Conservation (phyloP, 2,113 vertebrate species). For the Hypocryptadius cinnamomeus region DNA sequence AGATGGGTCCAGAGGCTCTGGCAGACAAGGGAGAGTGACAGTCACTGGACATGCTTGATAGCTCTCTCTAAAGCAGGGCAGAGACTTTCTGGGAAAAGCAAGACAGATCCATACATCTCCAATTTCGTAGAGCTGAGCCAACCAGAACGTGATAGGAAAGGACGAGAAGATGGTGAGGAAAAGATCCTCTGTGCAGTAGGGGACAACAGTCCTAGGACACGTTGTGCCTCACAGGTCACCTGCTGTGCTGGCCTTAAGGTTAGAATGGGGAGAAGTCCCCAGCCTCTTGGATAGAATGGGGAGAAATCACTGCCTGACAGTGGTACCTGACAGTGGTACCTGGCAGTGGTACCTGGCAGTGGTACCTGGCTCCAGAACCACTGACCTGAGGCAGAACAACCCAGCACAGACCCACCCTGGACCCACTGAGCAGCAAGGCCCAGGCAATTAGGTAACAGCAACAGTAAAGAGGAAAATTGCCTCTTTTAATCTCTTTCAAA, state of each 20-base stretch:
- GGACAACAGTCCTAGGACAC: neutral
- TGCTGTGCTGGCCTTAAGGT: neutral
- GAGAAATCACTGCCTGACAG: neutral
- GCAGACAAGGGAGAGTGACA: constrained; percentile 26
- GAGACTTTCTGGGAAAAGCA: neutral
- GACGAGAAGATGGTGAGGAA: neutral
- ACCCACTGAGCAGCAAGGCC: neutral
- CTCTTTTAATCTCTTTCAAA: neutral
- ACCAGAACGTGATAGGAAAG: neutral
- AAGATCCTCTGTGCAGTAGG: neutral
- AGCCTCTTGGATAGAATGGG: neutral
- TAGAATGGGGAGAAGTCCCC: neutral
- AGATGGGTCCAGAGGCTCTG: constrained; percentile 34
- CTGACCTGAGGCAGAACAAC: accelerated
- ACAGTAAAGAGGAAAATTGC: neutral
- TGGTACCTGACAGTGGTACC: neutral
- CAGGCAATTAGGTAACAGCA: neutral
- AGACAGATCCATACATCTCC: constrained; percentile 31
- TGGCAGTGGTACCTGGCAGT: neutral
- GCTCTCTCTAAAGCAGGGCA: constrained; percentile 6
- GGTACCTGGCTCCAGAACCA: neutral
- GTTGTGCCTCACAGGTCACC: neutral
- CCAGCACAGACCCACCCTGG: neutral
- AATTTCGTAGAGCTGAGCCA: neutral
- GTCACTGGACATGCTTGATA: constrained; percentile 48